phyloP scores from a whole-genome alignment of 2,113 vertebrate genomes.

The Chamaea fasciata region DNA sequence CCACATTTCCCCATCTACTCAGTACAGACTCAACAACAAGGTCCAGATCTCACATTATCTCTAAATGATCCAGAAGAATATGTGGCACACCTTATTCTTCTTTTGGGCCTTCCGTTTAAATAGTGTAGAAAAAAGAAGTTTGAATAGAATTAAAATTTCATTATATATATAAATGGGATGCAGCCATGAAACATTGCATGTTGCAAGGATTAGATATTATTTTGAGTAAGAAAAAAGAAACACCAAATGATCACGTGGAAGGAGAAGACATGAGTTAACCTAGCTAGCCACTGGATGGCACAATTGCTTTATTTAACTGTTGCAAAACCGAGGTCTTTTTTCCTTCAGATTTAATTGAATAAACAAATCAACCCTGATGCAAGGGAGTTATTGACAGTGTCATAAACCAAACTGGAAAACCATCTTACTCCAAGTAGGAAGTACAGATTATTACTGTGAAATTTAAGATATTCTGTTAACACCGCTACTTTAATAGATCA shows the following conservation, averaged over 20 bases:
- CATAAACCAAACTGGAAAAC: background rate
- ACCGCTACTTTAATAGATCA: background rate
- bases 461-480: background rate
- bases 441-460: background rate
- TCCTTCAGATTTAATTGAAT: background rate
- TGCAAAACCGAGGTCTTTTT: background rate
- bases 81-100: background rate
- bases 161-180: background rate
- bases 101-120: background rate
- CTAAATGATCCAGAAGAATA: background rate
- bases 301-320: slow-evolving; percentile 56
- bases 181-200: background rate
- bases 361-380: background rate
- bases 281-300: slow-evolving; percentile 58
- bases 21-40: background rate
- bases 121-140: background rate
- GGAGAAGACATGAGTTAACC: background rate
- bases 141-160: background rate
- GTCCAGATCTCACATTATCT: background rate
- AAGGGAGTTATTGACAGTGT: background rate
- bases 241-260: background rate
- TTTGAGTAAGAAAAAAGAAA: background rate
- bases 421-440: background rate
- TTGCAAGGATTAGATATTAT: background rate
- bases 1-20: background rate